Evolutionary conservation across 2,888 invertebrate genomes (phyloP).

Genomic region (Idaea biselata): DNA sequence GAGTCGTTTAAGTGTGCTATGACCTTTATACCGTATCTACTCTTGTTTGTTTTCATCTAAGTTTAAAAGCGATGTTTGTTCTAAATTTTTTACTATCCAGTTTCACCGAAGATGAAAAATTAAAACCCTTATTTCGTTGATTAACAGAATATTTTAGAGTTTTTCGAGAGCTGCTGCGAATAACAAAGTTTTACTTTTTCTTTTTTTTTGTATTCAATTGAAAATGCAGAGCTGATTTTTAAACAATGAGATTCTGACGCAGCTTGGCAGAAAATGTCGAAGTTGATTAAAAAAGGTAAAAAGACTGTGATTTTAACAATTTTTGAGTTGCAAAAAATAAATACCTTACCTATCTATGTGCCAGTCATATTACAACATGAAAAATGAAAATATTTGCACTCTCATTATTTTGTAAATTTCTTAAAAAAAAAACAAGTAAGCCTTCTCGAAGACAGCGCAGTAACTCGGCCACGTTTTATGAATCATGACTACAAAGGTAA

Average conservation of each 20-base stretch:
- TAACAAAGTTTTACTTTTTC: background rate
- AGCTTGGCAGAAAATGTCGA: background rate
- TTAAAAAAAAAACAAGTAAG: background rate
- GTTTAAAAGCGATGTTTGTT: constrained; percentile 1
- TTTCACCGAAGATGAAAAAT: background rate
- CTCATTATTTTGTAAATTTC: background rate
- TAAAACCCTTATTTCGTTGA: background rate
- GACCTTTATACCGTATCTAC: too few species aligned
- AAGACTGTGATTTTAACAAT: background rate
- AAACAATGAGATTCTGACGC: constrained; percentile 1
- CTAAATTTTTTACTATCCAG: background rate
- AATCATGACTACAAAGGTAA: constrained; percentile 11
- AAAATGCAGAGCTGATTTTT: constrained; percentile 1
- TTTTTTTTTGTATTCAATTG: background rate
- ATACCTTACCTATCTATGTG: background rate
- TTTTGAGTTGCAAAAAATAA: constrained; percentile 1
- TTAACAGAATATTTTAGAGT: background rate
- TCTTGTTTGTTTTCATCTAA: background rate
- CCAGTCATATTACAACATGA: background rate
- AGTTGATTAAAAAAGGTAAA: constrained; percentile 1
- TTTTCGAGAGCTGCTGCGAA: background rate
- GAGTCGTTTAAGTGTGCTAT: too few species aligned
- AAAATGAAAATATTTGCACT: background rate
- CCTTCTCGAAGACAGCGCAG: background rate
- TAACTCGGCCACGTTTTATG: constrained; percentile 8